These are phyloP conservation scores for Brienomyrus brachyistius DNA, from an alignment of 2,113 vertebrate species.

Conservation along the genomic window DNA sequence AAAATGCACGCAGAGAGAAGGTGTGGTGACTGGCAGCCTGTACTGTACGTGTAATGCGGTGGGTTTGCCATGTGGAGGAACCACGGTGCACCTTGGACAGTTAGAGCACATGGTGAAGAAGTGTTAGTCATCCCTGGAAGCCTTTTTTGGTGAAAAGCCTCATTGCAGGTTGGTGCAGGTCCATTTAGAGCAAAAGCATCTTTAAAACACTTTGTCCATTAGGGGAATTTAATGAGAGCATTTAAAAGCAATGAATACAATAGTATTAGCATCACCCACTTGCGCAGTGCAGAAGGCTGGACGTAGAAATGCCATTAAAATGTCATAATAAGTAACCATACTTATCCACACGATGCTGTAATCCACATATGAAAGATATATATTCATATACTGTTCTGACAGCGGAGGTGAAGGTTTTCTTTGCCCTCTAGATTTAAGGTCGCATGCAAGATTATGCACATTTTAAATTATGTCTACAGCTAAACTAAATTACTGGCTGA, in stretches of 20 bases:
- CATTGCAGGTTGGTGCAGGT: not conserved
- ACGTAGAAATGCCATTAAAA: not conserved
- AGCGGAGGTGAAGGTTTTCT: not conserved
- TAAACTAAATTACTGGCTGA: not conserved
- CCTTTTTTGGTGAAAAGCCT: not conserved
- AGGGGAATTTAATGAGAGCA: not conserved
- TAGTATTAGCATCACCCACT: not conserved
- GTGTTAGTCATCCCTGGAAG: not conserved
- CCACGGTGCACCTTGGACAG: not conserved
- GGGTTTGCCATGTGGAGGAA: not conserved
- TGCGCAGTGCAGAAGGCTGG: not conserved
- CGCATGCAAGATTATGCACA: not conserved
- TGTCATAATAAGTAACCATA: not conserved
- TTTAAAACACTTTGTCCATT: not conserved
- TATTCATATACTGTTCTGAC: not conserved
- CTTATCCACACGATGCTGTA: not conserved
- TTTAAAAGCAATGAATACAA: slow-evolving; percentile 5
- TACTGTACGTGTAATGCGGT: not conserved
- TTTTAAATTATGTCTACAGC: not conserved
- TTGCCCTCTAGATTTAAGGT: not conserved
- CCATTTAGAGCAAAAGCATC: not conserved
- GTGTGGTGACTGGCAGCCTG: not conserved
- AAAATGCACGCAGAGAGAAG: not conserved
- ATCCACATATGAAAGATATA: not conserved
- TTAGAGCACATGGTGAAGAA: not conserved